A percentile compares a stretch with the other conserved stretches of the same genome.
These are phyloP conservation scores for Myrmophylax atrothorax DNA, from an alignment of 2,113 vertebrate genomes.

Conservation along the genomic window DNA sequence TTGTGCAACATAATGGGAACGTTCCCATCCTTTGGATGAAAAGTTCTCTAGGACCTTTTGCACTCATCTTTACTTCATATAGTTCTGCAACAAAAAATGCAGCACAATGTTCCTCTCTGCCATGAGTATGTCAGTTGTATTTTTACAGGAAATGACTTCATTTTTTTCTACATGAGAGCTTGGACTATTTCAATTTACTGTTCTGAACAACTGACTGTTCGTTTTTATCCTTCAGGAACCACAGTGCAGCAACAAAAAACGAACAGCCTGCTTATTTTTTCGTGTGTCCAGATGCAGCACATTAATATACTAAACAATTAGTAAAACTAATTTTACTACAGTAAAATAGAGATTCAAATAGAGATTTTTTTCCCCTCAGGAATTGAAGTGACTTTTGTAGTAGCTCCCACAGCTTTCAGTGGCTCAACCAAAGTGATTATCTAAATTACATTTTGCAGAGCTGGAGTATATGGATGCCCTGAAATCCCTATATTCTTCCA, in stretches of 20 bases:
- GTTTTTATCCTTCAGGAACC: not conserved
- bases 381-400: not conserved
- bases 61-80: not conserved
- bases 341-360: not conserved
- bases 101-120: not conserved
- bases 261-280: not conserved
- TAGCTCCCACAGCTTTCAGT: not conserved
- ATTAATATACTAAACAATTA: not conserved
- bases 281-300: not conserved
- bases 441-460: not conserved
- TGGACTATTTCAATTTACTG: not conserved
- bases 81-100: not conserved
- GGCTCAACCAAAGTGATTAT: not conserved
- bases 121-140: not conserved
- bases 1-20: not conserved
- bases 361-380: not conserved
- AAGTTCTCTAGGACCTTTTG: not conserved
- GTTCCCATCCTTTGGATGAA: not conserved
- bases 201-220: not conserved
- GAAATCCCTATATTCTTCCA: not conserved
- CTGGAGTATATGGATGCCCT: not conserved
- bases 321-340: not conserved
- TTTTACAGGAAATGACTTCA: not conserved
- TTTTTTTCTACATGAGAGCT: rapidly evolving
- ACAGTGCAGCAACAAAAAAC: not conserved